A percentile compares a stretch with the other conserved stretches of the same genome.
Conservation (phyloP, 2,888 invertebrate species). For the Amiota mariae region DNA sequence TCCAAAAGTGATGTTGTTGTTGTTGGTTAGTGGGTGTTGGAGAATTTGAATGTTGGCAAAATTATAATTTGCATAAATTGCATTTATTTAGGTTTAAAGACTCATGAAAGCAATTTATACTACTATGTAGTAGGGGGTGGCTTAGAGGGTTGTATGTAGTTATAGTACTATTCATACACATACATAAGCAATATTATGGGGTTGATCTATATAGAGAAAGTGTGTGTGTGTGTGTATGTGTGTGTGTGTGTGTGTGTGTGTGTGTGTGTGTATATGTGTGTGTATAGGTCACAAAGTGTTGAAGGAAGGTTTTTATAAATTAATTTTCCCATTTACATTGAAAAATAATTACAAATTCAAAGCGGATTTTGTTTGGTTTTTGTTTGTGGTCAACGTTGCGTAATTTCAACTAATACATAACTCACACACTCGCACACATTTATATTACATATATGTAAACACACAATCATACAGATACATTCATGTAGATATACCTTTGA, state of each 20-base stretch:
- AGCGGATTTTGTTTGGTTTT: slow-evolving; percentile 7
- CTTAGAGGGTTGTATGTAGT: background rate
- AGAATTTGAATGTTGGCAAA: background rate
- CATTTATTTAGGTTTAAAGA: slow-evolving; percentile 23
- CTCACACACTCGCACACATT: background rate
- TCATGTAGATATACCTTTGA: background rate
- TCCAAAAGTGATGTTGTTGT: too few species aligned
- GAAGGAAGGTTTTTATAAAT: background rate
- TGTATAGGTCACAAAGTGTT: background rate
- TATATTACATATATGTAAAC: background rate
- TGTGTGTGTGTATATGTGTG: slow-evolving; percentile 28
- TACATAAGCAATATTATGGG: background rate
- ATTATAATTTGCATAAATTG: slow-evolving; percentile 27
- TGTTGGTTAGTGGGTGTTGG: background rate
- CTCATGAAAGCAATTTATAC: background rate
- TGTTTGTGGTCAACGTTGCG: slow-evolving; percentile 16
- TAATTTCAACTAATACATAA: slow-evolving; percentile 23
- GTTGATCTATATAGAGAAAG: background rate
- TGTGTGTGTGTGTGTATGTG: background rate
- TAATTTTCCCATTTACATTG: background rate
- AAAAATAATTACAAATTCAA: slow-evolving; percentile 22
- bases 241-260: slow-evolving; percentile 30
- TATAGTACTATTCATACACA: background rate
- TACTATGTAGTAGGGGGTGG: background rate
- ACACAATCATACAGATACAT: background rate